Evolutionary conservation across 1,140 invertebrate genomes (phyloP).

Genomic region (Nymphalis io): DNA sequence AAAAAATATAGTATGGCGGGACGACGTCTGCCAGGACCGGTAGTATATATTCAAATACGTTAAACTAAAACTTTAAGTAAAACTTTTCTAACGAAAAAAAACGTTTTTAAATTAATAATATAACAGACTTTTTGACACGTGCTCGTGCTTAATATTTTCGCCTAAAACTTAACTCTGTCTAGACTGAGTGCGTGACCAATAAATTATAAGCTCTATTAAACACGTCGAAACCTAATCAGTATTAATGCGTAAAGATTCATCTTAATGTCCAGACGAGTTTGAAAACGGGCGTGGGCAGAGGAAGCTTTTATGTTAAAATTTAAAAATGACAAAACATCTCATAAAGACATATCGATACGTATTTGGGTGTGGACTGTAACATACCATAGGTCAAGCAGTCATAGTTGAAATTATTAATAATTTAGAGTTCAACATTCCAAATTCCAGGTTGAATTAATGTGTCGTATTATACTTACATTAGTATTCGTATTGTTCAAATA

Average conservation of each 20-base stretch:
- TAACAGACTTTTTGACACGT: no score
- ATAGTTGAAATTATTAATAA: constrained; percentile 14
- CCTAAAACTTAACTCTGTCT: not conserved
- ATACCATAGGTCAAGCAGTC: constrained; percentile 15
- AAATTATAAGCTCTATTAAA: constrained; percentile 26
- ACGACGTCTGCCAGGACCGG: no score
- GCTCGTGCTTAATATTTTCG: not conserved
- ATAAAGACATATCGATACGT: not conserved
- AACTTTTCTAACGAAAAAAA: no score
- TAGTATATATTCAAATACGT: no score
- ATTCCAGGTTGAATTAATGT: not conserved
- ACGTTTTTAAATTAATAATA: no score
- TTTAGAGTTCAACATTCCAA: not conserved
- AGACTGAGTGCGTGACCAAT: constrained; percentile 10
- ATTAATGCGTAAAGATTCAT: constrained; percentile 30
- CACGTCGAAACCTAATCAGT: constrained; percentile 22
- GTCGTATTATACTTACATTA: no score
- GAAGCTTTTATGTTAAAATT: constrained; percentile 25
- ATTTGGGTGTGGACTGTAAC: constrained; percentile 17
- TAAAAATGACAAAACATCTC: constrained; percentile 12
- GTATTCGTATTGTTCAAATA: no score
- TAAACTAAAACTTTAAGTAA: no score
- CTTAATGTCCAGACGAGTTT: constrained; percentile 35
- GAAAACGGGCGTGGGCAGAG: constrained; percentile 43
- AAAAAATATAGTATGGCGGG: no score